phyloP scores from a whole-genome alignment of 2,888 invertebrate genomes.

The Drosophila austrosaltans region DNA sequence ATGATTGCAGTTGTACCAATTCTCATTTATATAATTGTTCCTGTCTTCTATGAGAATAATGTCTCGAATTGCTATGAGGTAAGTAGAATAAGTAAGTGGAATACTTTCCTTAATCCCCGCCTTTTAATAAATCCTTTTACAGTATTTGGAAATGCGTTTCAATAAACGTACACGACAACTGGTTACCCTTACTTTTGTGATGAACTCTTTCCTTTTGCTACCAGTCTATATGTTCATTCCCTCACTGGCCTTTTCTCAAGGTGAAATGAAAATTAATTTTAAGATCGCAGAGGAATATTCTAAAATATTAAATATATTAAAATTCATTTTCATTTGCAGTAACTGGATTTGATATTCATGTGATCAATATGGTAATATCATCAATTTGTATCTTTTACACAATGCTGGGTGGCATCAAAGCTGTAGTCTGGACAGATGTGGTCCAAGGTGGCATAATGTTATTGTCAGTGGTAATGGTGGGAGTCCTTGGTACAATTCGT shows the following conservation, averaged over 20 bases:
- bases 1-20: conserved; percentile 81
- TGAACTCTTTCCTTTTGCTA: conserved; percentile 74
- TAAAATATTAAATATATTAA: not conserved
- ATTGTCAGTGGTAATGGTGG: conserved; percentile 81
- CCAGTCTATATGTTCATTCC: conserved; percentile 82
- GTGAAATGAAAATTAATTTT: conserved; percentile 57
- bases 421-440: conserved; percentile 85
- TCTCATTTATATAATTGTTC: conserved; percentile 82
- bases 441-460: conserved; percentile 84
- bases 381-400: conserved; percentile 85
- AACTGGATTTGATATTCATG: conserved; percentile 85
- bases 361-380: conserved; percentile 85
- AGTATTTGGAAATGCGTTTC: conserved; percentile 82
- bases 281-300: not conserved
- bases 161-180: conserved; percentile 76
- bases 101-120: too few species aligned
- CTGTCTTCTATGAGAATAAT: conserved; percentile 84
- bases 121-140: conserved; percentile 2
- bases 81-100: conserved; percentile 79
- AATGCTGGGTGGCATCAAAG: conserved; percentile 85
- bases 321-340: conserved; percentile 79
- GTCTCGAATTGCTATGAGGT: conserved; percentile 85
- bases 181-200: conserved; percentile 77
- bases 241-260: conserved; percentile 81
- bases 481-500: conserved; percentile 81